Percentiles rank a stretch among this genome's conserved stretches.
phyloP scores from a whole-genome alignment of 2,113 vertebrate species.

The Telmatochromis sp. region DNA sequence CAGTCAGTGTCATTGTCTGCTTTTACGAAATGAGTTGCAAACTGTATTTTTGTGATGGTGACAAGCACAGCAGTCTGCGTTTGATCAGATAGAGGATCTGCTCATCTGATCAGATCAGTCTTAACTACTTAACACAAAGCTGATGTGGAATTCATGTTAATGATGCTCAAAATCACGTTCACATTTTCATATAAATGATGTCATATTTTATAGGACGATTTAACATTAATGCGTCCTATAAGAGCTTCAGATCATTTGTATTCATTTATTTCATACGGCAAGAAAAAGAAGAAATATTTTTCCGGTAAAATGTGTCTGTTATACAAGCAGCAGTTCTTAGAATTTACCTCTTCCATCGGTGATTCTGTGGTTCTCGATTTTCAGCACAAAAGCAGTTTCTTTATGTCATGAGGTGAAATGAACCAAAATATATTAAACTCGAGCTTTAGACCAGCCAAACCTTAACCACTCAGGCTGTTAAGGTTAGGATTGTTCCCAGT shows the following conservation, averaged over 20 bases:
- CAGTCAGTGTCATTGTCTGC: not conserved
- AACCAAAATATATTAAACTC: not conserved
- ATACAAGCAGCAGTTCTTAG: not conserved
- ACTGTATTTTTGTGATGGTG: not conserved
- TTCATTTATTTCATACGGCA: not conserved
- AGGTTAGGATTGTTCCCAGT: not conserved
- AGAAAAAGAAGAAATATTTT: rapidly evolving
- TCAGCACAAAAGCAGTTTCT: not conserved
- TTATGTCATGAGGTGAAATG: not conserved
- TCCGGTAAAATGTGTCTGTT: rapidly evolving
- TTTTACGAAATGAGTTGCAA: not conserved
- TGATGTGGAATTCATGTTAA: not conserved
- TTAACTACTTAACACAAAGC: not conserved
- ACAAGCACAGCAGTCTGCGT: not conserved
- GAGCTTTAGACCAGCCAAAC: not conserved
- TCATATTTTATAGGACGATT: not conserved
- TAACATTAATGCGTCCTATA: not conserved
- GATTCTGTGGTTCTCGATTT: not conserved
- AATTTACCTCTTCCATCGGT: rapidly evolving
- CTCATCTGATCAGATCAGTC: not conserved
- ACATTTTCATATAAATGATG: not conserved
- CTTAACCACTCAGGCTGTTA: rapidly evolving
- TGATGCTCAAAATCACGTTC: not conserved
- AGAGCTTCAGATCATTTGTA: rapidly evolving
- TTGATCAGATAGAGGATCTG: not conserved